Percentiles rank a stretch among this genome's conserved stretches.
Evolutionary conservation across 2,797 vertebrate genomes (phyloP).

Genomic region (Danionella dracula): DNA sequence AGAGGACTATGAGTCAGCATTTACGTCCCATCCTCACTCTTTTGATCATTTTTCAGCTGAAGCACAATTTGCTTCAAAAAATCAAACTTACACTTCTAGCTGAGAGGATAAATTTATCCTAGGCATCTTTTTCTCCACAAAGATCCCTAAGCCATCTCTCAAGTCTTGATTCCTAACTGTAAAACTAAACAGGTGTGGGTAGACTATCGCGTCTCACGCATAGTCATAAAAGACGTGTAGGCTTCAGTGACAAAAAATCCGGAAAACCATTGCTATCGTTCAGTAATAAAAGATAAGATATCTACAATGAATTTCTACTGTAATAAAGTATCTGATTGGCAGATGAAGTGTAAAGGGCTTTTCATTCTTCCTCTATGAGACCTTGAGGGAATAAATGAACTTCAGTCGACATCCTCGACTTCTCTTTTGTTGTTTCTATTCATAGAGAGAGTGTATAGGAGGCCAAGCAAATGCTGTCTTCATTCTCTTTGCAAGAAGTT

Average conservation of each 20-base stretch:
- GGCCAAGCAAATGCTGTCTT: background rate
- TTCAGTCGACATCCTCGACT: slow-evolving; percentile 4
- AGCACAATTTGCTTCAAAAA: background rate
- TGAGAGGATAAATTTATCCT: background rate
- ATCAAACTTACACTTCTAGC: background rate
- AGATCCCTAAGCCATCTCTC: background rate
- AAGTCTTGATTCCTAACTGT: background rate
- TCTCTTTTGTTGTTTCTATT: slow-evolving; percentile 35
- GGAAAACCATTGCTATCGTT: background rate
- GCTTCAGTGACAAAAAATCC: background rate
- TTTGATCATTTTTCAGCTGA: background rate
- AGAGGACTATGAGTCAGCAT: background rate
- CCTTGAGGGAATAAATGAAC: slow-evolving; percentile 15
- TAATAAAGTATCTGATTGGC: slow-evolving; percentile 2
- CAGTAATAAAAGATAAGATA: background rate
- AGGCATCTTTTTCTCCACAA: background rate
- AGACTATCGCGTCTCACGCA: background rate
- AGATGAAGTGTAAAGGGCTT: slow-evolving; percentile 32
- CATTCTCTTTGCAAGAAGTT: background rate
- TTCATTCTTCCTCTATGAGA: slow-evolving; percentile 36
- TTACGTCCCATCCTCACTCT: background rate
- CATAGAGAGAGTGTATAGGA: background rate
- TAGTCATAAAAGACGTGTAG: background rate
- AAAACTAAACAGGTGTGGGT: background rate
- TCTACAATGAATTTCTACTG: background rate